phyloP scores from a whole-genome alignment of 2,113 vertebrate genomes.

The Sapayoa aenigma region DNA sequence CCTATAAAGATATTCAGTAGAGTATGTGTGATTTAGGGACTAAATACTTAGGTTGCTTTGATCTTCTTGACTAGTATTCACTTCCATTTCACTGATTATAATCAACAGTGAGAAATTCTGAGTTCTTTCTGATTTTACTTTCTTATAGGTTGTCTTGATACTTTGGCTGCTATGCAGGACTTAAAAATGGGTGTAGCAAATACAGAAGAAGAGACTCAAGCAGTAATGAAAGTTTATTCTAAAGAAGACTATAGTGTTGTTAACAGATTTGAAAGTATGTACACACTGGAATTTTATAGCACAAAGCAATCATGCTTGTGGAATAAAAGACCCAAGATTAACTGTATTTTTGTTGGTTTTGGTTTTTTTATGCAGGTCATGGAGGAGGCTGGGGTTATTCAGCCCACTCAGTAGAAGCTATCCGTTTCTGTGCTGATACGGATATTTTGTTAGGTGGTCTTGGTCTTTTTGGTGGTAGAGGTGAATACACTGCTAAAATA shows the following conservation, averaged over 20 bases:
- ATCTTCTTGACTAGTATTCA: background rate
- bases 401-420: slow-evolving; percentile 97
- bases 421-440: slow-evolving; percentile 94
- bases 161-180: slow-evolving; percentile 96
- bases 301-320: background rate
- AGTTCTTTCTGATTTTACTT: background rate
- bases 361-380: slow-evolving; percentile 80
- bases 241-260: slow-evolving; percentile 99
- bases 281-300: background rate
- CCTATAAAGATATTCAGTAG: background rate
- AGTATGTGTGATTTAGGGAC: background rate
- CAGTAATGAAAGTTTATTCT: slow-evolving; percentile 98
- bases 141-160: slow-evolving; percentile 92
- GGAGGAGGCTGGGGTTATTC: slow-evolving; percentile 99
- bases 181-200: slow-evolving; percentile 96
- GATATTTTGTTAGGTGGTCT: slow-evolving; percentile 95
- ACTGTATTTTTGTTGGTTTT: background rate
- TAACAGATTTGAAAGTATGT: slow-evolving; percentile 98
- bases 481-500: slow-evolving; percentile 99
- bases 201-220: slow-evolving; percentile 95
- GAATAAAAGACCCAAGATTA: background rate
- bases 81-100: background rate
- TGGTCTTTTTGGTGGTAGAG: slow-evolving; percentile 96
- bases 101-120: background rate
- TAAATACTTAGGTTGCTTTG: background rate